These are phyloP conservation scores for Diachasmimorpha longicaudata DNA, from an alignment of 1,140 invertebrate species.

Conservation along the genomic window DNA sequence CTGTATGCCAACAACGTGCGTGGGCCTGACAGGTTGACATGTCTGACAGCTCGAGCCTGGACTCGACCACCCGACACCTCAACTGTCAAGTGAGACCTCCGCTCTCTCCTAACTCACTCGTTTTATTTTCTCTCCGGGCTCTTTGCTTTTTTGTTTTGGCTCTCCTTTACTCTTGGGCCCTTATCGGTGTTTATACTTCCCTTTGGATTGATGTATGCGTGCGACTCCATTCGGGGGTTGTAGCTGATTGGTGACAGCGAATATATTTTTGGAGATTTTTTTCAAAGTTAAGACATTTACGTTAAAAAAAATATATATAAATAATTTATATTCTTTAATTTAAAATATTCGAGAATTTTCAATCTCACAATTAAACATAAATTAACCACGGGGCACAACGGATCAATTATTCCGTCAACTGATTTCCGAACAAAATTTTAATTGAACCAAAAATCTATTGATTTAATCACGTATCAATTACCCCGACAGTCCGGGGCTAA, in stretches of 20 bases:
- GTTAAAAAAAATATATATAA: no score
- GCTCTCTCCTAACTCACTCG: conserved; percentile 5
- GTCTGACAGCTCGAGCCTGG: conserved; percentile 48
- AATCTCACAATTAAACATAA: no score
- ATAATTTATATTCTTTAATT: no score
- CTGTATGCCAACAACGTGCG: conserved; percentile 52
- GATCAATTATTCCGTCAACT: no score
- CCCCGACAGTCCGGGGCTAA: neutral
- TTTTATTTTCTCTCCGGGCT: neutral
- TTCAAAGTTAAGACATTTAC: no score
- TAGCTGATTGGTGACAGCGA: neutral
- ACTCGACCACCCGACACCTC: conserved; percentile 59
- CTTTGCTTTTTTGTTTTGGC: neutral
- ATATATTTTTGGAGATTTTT: no score
- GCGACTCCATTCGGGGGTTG: neutral
- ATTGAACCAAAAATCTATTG: neutral
- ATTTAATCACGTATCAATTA: neutral
- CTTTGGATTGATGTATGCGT: neutral
- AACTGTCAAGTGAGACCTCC: conserved; percentile 48
- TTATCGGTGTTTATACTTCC: conserved; percentile 1
- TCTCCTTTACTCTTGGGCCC: neutral
- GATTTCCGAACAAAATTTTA: neutral
- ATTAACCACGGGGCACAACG: no score
- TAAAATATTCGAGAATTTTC: no score
- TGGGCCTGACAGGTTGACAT: conserved; percentile 60